phyloP scores from a whole-genome alignment of 2,113 vertebrate species.

The Prietella phreatophila region DNA sequence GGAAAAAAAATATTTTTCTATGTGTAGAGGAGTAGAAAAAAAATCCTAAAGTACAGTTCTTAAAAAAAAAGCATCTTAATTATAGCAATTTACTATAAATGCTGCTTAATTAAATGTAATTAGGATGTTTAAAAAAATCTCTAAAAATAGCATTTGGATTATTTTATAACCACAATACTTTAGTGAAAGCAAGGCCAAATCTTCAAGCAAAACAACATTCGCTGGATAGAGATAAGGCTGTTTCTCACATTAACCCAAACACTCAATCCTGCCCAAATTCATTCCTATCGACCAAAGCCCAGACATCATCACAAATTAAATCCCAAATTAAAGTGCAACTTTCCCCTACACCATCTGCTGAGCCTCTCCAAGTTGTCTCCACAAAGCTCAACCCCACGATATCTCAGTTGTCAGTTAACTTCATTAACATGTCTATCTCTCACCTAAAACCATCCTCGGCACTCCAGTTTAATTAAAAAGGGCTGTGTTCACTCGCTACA shows the following conservation, averaged over 20 bases:
- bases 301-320: slow-evolving; percentile 44
- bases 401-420: slow-evolving; percentile 43
- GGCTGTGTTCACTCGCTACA: slow-evolving; percentile 46
- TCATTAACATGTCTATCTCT: slow-evolving; percentile 54
- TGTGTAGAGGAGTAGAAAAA: neutral
- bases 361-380: slow-evolving; percentile 24
- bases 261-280: slow-evolving; percentile 37
- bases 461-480: slow-evolving; percentile 57
- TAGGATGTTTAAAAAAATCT: too few relatives aligned
- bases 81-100: neutral
- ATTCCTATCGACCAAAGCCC: slow-evolving; percentile 14
- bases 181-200: slow-evolving; percentile 4
- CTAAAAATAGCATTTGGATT: neutral
- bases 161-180: neutral
- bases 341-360: slow-evolving; percentile 31
- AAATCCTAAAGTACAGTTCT: neutral
- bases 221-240: slow-evolving; percentile 22
- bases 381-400: slow-evolving; percentile 29
- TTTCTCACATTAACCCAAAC: slow-evolving; percentile 42
- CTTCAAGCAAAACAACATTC: slow-evolving; percentile 19
- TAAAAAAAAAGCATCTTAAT: neutral
- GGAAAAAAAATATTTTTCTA: neutral
- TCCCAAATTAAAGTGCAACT: slow-evolving; percentile 38
- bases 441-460: slow-evolving; percentile 51
- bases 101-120: neutral